These are phyloP conservation scores for Oxyruncus cristatus DNA, from an alignment of 2,113 vertebrate species.

Conservation along the genomic window DNA sequence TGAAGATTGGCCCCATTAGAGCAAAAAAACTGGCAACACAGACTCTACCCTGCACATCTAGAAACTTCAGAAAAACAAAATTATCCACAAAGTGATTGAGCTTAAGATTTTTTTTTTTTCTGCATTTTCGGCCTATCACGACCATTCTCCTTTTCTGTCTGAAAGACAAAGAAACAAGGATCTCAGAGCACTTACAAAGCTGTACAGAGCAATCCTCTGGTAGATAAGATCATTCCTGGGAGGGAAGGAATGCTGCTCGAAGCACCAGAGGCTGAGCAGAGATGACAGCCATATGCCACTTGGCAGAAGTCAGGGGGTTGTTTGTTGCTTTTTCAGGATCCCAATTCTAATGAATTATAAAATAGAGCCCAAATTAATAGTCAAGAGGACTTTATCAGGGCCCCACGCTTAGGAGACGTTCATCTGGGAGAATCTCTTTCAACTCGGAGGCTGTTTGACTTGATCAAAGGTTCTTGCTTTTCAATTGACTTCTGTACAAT, in stretches of 20 bases:
- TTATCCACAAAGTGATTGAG: neutral
- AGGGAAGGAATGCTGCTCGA: neutral
- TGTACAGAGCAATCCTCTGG: neutral
- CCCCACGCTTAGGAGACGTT: neutral
- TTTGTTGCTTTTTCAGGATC: conserved; percentile 37
- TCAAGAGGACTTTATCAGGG: conserved; percentile 34
- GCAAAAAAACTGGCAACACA: neutral
- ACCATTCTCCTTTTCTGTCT: neutral
- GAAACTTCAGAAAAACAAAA: neutral
- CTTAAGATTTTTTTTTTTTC: neutral
- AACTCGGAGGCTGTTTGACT: conserved; percentile 4
- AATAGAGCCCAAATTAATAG: conserved; percentile 51
- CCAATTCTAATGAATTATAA: conserved; percentile 60
- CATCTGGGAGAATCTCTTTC: conserved; percentile 32
- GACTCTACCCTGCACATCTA: neutral
- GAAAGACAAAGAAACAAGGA: neutral
- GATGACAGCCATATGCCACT: conserved; percentile 61
- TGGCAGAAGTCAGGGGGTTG: neutral
- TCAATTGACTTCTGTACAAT: conserved; percentile 4
- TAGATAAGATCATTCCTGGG: neutral
- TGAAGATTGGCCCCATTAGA: neutral
- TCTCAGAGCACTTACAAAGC: neutral
- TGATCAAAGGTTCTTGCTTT: conserved; percentile 58
- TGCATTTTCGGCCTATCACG: neutral
- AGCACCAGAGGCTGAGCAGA: conserved; percentile 23